Conservation (phyloP, 2,888 invertebrate genomes). For the Perizoma flavofasciatum region DNA sequence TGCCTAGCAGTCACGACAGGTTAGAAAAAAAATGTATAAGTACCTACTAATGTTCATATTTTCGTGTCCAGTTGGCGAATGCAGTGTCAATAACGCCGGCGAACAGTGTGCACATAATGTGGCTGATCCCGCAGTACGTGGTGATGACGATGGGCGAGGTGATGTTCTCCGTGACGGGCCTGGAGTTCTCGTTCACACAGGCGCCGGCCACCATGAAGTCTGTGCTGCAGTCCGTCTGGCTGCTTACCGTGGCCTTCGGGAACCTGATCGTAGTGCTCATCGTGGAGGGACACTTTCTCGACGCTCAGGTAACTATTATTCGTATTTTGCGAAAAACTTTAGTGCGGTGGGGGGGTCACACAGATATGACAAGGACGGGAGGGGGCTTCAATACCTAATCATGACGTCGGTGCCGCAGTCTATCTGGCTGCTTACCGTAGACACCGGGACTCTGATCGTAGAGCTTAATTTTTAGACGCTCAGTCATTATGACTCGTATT, state of each 20-base stretch:
- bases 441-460: too few species aligned
- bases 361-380: too few species aligned
- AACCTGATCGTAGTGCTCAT: conserved; percentile 96
- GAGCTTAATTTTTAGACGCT: too few species aligned
- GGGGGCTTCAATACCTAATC: too few species aligned
- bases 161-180: conserved; percentile 97
- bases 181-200: conserved; percentile 98
- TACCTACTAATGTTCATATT: too few species aligned
- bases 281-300: conserved; percentile 90
- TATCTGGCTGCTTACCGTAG: too few species aligned
- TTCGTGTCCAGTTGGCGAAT: conserved; percentile 53
- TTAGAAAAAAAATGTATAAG: too few species aligned
- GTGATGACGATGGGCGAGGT: conserved; percentile 97
- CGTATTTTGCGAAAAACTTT: too few species aligned
- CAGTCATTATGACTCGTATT: too few species aligned
- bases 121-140: conserved; percentile 96
- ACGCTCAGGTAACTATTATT: conserved; percentile 85
- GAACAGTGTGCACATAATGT: conserved; percentile 91
- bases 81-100: conserved; percentile 84
- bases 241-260: conserved; percentile 96
- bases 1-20: too few species aligned
- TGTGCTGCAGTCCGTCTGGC: conserved; percentile 95
- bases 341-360: too few species aligned
- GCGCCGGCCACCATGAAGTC: conserved; percentile 97
- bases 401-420: too few species aligned